A percentile compares a stretch with the other conserved stretches of the same genome.
phyloP scores from a whole-genome alignment of 2,888 invertebrate species.

The Myathropa florea region DNA sequence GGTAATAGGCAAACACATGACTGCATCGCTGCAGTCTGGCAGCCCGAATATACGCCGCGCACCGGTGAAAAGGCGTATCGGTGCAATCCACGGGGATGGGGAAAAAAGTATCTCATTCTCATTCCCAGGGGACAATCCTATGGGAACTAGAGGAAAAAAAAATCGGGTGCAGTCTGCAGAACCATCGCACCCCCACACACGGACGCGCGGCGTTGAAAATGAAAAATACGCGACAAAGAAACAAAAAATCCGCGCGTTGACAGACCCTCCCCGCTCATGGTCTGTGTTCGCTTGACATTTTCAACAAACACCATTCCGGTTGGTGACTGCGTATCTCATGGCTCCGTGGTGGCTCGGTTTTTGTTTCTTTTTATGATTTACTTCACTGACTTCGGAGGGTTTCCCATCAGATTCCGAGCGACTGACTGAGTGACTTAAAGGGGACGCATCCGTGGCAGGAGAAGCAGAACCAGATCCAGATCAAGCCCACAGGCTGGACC shows the following conservation, averaged over 20 bases:
- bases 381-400: conserved; percentile 35
- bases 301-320: conserved; percentile 33
- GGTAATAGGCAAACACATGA: conserved; percentile 66
- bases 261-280: no score
- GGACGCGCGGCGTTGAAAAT: not conserved
- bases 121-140: not conserved
- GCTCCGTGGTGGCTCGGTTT: no score
- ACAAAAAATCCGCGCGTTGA: conserved; percentile 28
- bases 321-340: not conserved
- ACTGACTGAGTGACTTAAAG: not conserved
- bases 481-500: not conserved
- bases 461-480: no score
- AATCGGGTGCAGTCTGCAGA: not conserved
- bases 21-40: conserved; percentile 34
- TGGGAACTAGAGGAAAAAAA: not conserved
- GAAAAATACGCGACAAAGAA: conserved; percentile 32
- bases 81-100: conserved; percentile 9
- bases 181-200: not conserved
- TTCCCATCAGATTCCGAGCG: not conserved
- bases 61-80: conserved; percentile 21
- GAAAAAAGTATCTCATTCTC: not conserved
- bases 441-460: not conserved
- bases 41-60: not conserved
- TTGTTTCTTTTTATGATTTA: no score
- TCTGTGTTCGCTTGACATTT: not conserved